A percentile compares a stretch with the other conserved stretches of the same genome.
These are phyloP conservation scores for Panagrolaimus sp. DNA, from an alignment of 1,140 invertebrate genomes.

Conservation along the genomic window DNA sequence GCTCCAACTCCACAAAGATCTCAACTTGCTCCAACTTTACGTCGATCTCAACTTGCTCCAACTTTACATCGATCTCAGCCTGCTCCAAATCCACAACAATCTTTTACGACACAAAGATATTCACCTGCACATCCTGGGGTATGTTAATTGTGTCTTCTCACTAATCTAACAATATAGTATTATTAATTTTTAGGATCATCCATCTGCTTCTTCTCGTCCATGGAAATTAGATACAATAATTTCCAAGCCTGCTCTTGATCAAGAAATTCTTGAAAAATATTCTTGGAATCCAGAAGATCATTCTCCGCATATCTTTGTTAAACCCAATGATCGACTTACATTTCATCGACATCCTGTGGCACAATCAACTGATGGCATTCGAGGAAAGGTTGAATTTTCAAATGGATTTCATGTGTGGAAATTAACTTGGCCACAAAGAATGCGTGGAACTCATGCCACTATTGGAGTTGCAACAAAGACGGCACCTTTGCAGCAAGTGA, in stretches of 20 bases:
- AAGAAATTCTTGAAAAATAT: conserved; percentile 40
- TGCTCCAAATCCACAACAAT: no score
- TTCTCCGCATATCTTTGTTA: conserved; percentile 97
- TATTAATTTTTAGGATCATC: no score
- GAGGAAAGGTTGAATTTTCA: conserved; percentile 87
- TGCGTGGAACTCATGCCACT: conserved; percentile 93
- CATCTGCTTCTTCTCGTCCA: no score
- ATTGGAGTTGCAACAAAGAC: conserved; percentile 82
- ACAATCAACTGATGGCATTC: conserved; percentile 96
- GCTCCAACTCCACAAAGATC: no score
- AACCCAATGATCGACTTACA: conserved; percentile 92
- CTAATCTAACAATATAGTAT: no score
- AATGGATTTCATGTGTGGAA: conserved; percentile 97
- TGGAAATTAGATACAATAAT: conserved; percentile 7
- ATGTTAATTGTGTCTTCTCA: no score
- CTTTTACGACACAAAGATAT: no score
- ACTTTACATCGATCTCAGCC: no score
- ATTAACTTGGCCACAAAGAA: conserved; percentile 88
- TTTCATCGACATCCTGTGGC: conserved; percentile 96
- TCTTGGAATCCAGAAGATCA: conserved; percentile 91
- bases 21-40: no score
- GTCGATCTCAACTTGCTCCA: no score
- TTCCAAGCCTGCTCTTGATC: not conserved
- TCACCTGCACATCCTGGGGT: no score
- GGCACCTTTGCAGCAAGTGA: conserved; percentile 64